Evolutionary conservation across 1,140 invertebrate genomes (phyloP).

Genomic region (Drosophila quadrilineata): DNA sequence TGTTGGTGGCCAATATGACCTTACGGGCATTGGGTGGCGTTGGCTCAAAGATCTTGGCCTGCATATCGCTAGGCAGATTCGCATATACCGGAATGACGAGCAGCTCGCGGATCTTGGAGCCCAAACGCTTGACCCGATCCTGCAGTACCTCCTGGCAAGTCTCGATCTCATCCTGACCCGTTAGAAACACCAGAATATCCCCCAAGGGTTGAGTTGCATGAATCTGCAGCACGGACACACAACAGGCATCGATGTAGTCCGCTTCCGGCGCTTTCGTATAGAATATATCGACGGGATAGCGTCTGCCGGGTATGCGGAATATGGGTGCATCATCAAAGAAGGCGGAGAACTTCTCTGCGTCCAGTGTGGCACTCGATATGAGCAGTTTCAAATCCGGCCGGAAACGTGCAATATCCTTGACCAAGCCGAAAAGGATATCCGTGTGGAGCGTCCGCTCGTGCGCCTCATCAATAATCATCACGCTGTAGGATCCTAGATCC

Average conservation of each 20-base stretch:
- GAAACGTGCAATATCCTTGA: slow-evolving; percentile 98
- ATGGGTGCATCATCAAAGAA: slow-evolving; percentile 99
- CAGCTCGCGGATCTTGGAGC: slow-evolving; percentile 14
- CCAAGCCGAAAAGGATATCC: slow-evolving; percentile 98
- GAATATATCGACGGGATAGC: slow-evolving; percentile 94
- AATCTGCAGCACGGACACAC: slow-evolving; percentile 94
- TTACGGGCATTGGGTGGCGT: slow-evolving; percentile 96
- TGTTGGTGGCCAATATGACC: slow-evolving; percentile 98
- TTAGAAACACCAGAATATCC: slow-evolving; percentile 98
- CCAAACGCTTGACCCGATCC: slow-evolving; percentile 92
- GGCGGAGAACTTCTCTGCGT: slow-evolving; percentile 98
- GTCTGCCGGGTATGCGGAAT: slow-evolving; percentile 95
- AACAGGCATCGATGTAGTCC: slow-evolving; percentile 98
- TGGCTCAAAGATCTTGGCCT: slow-evolving; percentile 98
- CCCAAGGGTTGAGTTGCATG: slow-evolving; percentile 94
- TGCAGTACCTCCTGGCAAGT: slow-evolving; percentile 95
- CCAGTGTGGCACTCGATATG: slow-evolving; percentile 98
- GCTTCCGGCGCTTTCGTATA: slow-evolving; percentile 99
- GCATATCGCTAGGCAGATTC: slow-evolving; percentile 98
- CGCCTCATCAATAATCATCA: slow-evolving; percentile 99
- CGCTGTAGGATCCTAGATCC: slow-evolving; percentile 95
- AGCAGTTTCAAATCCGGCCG: slow-evolving; percentile 96
- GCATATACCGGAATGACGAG: slow-evolving; percentile 96
- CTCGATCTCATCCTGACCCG: slow-evolving; percentile 97
- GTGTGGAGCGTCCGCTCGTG: slow-evolving; percentile 98